A percentile compares a stretch with the other conserved stretches of the same genome.
Evolutionary conservation across 2,888 invertebrate genomes (phyloP).

Genomic region (Candidula unifasciata): DNA sequence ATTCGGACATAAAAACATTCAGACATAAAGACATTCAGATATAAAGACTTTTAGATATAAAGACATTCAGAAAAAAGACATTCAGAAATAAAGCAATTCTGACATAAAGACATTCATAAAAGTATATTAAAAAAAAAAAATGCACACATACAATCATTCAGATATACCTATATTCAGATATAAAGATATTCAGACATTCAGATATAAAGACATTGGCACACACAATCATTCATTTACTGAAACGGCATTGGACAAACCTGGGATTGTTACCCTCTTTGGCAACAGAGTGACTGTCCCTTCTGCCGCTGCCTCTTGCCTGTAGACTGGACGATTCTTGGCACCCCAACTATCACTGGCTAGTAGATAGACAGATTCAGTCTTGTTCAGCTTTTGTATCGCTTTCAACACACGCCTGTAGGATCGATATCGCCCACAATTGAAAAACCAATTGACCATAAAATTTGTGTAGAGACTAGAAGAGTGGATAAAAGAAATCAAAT

Average conservation of each 20-base stretch:
- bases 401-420: constrained; percentile 69
- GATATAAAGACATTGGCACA: background rate
- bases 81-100: too few relatives aligned
- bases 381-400: constrained; percentile 65
- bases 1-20: too few relatives aligned
- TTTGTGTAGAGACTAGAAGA: background rate
- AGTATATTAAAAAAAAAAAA: too few relatives aligned
- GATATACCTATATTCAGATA: too few relatives aligned
- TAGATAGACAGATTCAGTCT: constrained; percentile 69
- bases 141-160: too few relatives aligned
- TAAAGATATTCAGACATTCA: too few relatives aligned
- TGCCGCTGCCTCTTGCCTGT: constrained; percentile 73
- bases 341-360: constrained; percentile 78
- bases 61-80: too few relatives aligned
- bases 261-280: constrained; percentile 72
- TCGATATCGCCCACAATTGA: too few relatives aligned
- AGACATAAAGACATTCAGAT: too few relatives aligned
- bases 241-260: constrained; percentile 61
- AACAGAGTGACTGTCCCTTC: constrained; percentile 76
- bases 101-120: too few relatives aligned
- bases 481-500: background rate
- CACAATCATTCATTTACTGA: background rate
- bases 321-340: constrained; percentile 75
- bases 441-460: too few relatives aligned
- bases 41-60: too few relatives aligned